Base-by-base conservation (phyloP, 2,888 invertebrate species). In the Bugulina stolonifera region DNA sequence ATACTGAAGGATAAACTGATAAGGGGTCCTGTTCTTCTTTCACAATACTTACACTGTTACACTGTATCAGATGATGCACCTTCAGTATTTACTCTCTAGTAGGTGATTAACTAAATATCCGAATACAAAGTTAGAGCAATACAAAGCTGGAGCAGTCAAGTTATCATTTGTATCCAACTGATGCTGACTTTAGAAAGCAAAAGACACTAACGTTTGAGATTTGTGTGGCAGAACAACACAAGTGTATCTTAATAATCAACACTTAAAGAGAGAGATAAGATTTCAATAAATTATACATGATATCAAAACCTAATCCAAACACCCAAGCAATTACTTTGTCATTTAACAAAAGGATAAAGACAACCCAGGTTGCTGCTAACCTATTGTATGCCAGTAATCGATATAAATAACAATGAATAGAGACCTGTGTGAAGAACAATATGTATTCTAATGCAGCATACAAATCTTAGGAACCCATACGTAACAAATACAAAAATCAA, bases 401-500 rank as follows among this genome's bases (percentile, higher is more conserved):
- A 64, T 64, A 64, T 32, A 34, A 27, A 14, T 27, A 64, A 64
- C 64, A 64, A 64, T 64, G 64, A 64, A 64, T 64, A 64, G 64
- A 32, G 64, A 64, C 29, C 64, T 14, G 32, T 25, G 10, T 64
- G 14, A 5, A 25, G 29, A 64, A 22, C 22, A 64, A 22, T 25
- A 64, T 27, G 32, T 10, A 64, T 25, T 32, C 64, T 64, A 64
- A 64, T 64, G 32, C 64, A 64, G 64, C 32, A 64, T 27, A 64
- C 34, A 64, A 64, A 64, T 64, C 64, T 64, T 32, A 64, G 64
- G 29, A 34, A 64, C 5, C 64, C 64, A 64, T n/a, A 64, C 25
- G 64, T 64, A 64, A 64, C 64, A 64, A 64, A 64, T 64, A 64
- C 32, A 64, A 64, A 64, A 64, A 64, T 64, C 64, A 64, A 64